These are phyloP conservation scores for Xenops minutus DNA, from an alignment of 2,797 vertebrate species.

Conservation along the genomic window DNA sequence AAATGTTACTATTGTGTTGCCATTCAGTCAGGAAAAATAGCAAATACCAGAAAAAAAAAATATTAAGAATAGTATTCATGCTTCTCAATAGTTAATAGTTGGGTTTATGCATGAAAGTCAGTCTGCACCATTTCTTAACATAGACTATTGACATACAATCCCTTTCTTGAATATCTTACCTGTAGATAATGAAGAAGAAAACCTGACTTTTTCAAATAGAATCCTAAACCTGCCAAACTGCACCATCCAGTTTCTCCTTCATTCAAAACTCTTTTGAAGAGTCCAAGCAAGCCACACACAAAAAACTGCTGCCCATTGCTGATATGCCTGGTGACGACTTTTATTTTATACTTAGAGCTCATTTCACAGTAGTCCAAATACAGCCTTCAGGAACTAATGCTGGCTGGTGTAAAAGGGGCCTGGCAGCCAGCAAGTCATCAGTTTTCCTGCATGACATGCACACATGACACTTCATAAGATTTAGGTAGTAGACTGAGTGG, in stretches of 20 bases:
- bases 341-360: not conserved
- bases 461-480: fast-evolving
- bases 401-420: not conserved
- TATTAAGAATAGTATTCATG: not conserved
- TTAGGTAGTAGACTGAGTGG: not conserved
- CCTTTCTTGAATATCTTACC: not conserved
- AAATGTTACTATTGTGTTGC: not conserved
- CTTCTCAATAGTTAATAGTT: not conserved
- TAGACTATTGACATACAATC: not conserved
- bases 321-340: not conserved
- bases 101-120: not conserved
- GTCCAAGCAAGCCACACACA: not conserved
- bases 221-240: not conserved
- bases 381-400: not conserved
- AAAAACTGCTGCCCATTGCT: not conserved
- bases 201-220: not conserved
- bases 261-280: not conserved
- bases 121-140: not conserved
- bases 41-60: not conserved
- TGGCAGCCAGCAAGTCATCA: fast-evolving
- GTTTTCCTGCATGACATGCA: not conserved
- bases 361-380: not conserved
- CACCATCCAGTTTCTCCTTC: not conserved
- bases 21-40: not conserved
- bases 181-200: not conserved